Conservation (phyloP, 2,888 invertebrate genomes). For the Lasioglossum figueresi region DNA sequence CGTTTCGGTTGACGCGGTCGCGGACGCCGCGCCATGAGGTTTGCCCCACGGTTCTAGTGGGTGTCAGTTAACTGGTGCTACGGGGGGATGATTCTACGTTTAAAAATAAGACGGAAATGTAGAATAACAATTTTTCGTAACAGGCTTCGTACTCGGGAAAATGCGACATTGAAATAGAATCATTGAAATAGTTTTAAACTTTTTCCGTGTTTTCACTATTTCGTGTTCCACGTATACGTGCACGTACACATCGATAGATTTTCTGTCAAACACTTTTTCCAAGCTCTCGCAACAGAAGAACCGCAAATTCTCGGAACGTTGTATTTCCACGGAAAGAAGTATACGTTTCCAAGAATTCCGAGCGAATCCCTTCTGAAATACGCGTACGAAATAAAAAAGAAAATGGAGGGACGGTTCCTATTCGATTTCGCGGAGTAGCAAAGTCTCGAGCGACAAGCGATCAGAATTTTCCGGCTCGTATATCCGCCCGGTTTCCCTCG, state of each 20-base stretch:
- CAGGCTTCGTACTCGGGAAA: too few species aligned
- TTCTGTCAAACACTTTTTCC: neutral
- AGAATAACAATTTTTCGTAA: neutral
- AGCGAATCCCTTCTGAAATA: conserved; percentile 17
- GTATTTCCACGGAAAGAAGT: neutral
- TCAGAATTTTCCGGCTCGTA: conserved; percentile 30
- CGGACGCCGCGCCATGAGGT: neutral
- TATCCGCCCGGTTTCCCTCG: conserved; percentile 19
- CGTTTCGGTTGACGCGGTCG: neutral
- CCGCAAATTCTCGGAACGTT: neutral
- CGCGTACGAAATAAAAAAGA: conserved; percentile 7
- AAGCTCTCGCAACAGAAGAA: neutral
- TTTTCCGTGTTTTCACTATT: too few species aligned
- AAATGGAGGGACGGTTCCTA: neutral
- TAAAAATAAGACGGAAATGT: neutral
- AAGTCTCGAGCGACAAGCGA: conserved; percentile 45
- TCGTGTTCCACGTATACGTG: too few species aligned
- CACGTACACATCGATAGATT: neutral
- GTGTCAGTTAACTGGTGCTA: neutral
- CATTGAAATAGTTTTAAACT: too few species aligned
- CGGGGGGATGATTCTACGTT: neutral
- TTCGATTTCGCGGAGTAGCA: conserved; percentile 41
- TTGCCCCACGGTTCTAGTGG: neutral
- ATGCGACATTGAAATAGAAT: too few species aligned
- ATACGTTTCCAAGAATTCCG: neutral